These are phyloP conservation scores for Myiothlypis chrysogaster DNA, from an alignment of 2,797 vertebrate species.

Conservation along the genomic window DNA sequence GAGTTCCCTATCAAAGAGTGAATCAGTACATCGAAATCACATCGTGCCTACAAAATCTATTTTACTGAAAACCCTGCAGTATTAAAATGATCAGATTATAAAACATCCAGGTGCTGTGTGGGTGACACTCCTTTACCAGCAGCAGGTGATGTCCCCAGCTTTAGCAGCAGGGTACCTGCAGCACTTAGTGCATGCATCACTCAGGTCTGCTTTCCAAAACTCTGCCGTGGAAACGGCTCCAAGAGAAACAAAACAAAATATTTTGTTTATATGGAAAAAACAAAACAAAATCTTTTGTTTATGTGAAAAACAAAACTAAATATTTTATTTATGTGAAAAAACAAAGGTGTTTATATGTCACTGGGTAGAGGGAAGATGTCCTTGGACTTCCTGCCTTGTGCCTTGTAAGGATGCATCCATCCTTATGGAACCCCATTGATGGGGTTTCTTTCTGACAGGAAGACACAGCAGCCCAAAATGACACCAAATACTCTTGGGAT, in stretches of 20 bases:
- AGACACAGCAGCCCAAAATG: background rate
- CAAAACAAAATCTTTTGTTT: background rate
- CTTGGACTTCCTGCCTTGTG: background rate
- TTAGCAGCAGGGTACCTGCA: slow-evolving; percentile 36
- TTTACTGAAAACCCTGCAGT: slow-evolving; percentile 29
- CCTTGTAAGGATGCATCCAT: background rate
- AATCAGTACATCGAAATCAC: slow-evolving; percentile 23
- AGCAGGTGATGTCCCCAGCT: slow-evolving; percentile 1
- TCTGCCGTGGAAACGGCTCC: slow-evolving; percentile 33
- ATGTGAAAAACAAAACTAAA: background rate
- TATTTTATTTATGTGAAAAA: background rate
- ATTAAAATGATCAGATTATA: slow-evolving; percentile 48
- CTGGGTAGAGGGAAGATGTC: background rate
- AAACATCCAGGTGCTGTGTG: background rate
- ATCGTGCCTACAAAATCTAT: background rate
- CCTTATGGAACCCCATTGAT: background rate
- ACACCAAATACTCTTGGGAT: background rate
- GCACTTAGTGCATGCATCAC: background rate
- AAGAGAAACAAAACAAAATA: background rate
- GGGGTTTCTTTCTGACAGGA: background rate
- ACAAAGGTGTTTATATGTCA: background rate
- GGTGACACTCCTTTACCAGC: slow-evolving; percentile 46
- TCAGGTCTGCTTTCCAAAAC: slow-evolving; percentile 35
- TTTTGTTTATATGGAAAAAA: background rate
- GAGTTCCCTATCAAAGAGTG: background rate